These are phyloP conservation scores for Platalea minor DNA, from an alignment of 2,797 vertebrate species.

Conservation along the genomic window DNA sequence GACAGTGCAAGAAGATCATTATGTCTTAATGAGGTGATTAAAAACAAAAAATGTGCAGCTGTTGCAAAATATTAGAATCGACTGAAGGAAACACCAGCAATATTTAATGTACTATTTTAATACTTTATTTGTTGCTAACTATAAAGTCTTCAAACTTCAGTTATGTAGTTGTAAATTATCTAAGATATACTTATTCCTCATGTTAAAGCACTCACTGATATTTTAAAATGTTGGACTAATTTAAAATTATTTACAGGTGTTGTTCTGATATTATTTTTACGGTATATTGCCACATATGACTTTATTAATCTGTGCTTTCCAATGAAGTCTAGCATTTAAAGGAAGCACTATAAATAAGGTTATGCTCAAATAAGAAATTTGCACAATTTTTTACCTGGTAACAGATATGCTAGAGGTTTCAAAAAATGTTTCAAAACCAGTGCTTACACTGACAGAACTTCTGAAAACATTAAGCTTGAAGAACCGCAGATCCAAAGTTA, in stretches of 20 bases:
- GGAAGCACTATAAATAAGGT: not conserved
- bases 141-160: slow-evolving; percentile 28
- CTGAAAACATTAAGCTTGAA: not conserved
- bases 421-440: not conserved
- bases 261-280: not conserved
- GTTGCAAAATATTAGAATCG: slow-evolving; percentile 60
- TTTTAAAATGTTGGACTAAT: not conserved
- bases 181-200: not conserved
- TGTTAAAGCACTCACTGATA: not conserved
- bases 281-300: not conserved
- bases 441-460: not conserved
- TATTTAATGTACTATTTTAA: slow-evolving; percentile 19
- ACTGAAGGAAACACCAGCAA: slow-evolving; percentile 19
- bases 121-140: slow-evolving; percentile 1
- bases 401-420: not conserved
- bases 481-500: not conserved
- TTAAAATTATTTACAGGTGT: not conserved
- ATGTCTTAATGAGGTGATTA: slow-evolving; percentile 72
- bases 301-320: not conserved
- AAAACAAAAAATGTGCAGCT: slow-evolving; percentile 57
- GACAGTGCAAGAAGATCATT: slow-evolving; percentile 64
- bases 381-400: not conserved
- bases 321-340: not conserved
- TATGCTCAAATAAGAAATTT: not conserved
- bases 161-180: not conserved